Conservation (phyloP, 2,888 invertebrate species). For the Caenorhabditis panamensis region DNA sequence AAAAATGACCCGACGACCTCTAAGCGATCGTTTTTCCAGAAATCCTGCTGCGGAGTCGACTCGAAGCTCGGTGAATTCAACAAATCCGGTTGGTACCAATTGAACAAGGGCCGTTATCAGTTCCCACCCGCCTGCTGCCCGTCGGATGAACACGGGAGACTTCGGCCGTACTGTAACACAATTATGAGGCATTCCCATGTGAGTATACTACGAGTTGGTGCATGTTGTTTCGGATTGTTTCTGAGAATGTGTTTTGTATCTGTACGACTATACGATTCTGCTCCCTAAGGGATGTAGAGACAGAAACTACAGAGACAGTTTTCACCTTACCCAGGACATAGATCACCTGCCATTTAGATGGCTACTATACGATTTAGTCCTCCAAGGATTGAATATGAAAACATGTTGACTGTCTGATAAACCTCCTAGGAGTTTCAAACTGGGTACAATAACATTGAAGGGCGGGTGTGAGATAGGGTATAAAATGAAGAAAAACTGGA, state of each 20-base stretch:
- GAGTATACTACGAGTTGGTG: constrained; percentile 46
- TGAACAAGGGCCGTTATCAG: constrained; percentile 70
- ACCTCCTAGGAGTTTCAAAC: no score
- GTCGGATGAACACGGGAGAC: constrained; percentile 71
- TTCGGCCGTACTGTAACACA: constrained; percentile 73
- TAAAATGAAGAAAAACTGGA: no score
- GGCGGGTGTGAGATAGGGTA: no score
- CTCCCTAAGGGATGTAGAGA: not conserved
- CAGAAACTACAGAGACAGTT: no score
- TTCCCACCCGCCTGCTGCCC: constrained; percentile 81
- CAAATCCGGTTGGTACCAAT: constrained; percentile 75
- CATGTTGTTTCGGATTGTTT: no score
- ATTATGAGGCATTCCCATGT: constrained; percentile 78
- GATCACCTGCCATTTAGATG: no score
- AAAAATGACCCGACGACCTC: not conserved
- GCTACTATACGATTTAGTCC: not conserved
- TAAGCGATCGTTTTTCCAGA: constrained; percentile 66
- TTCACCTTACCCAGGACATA: no score
- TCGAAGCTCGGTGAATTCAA: constrained; percentile 79
- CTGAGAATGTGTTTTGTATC: not conserved
- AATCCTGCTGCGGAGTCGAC: constrained; percentile 80
- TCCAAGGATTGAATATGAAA: not conserved
- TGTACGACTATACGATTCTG: not conserved
- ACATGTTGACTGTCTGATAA: not conserved
- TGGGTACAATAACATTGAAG: no score